phyloP scores from a whole-genome alignment of 1,140 invertebrate genomes.

The Oscheius sp. region DNA sequence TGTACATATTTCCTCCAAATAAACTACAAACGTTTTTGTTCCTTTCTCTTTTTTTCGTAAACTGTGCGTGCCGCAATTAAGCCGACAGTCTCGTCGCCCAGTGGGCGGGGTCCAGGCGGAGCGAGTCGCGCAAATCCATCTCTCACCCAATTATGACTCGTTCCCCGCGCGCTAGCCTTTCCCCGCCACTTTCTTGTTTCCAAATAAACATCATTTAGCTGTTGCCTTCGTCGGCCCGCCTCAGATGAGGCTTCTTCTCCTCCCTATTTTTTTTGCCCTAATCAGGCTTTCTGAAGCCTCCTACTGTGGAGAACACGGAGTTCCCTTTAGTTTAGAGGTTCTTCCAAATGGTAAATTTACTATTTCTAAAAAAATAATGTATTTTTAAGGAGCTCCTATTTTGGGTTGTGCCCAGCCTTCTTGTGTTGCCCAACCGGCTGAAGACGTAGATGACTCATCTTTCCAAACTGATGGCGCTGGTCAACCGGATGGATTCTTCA shows the following conservation, averaged over 20 bases:
- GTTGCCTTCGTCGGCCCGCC: neutral
- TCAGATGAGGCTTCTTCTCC: constrained; percentile 1
- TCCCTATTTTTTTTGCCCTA: neutral
- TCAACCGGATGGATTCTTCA: constrained; percentile 53
- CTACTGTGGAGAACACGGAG: constrained; percentile 53
- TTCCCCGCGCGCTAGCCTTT: neutral
- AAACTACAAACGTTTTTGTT: too few relatives aligned
- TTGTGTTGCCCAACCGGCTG: constrained; percentile 45
- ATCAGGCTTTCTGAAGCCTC: constrained; percentile 24
- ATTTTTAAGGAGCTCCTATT: constrained; percentile 47
- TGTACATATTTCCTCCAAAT: too few relatives aligned
- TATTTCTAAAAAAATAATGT: neutral
- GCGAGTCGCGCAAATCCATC: too few relatives aligned
- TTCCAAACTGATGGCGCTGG: constrained; percentile 43
- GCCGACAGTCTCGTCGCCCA: too few relatives aligned
- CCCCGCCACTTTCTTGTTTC: neutral
- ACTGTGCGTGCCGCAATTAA: too few relatives aligned
- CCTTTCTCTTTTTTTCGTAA: too few relatives aligned
- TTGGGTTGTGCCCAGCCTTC: constrained; percentile 57
- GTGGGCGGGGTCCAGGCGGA: too few relatives aligned
- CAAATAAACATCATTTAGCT: neutral
- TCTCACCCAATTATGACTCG: constrained; percentile 9
- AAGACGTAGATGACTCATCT: constrained; percentile 44
- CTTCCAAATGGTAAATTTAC: constrained; percentile 36
- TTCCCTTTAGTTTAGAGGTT: constrained; percentile 54